Evolutionary conservation across 2,888 invertebrate species (phyloP).

Genomic region (Drosophila hamatofila): DNA sequence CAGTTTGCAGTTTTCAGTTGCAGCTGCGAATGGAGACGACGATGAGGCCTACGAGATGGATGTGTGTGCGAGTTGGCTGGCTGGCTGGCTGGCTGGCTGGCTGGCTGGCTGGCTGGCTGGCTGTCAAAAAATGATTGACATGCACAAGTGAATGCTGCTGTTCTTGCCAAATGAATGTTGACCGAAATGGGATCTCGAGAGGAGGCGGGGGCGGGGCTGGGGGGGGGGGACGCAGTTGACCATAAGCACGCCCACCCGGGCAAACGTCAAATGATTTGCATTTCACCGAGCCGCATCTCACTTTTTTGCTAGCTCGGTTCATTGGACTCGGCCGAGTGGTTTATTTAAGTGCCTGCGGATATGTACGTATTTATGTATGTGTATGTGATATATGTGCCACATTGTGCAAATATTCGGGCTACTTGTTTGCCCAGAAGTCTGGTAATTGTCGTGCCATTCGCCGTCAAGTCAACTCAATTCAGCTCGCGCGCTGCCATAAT

Average conservation of each 20-base stretch:
- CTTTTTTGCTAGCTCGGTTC: constrained; percentile 41
- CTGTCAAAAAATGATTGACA: constrained; percentile 77
- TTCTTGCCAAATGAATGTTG: constrained; percentile 60
- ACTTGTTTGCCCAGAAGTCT: constrained; percentile 68
- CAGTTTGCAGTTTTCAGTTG: constrained; percentile 15
- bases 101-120: constrained; percentile 53
- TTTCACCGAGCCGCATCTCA: constrained; percentile 38
- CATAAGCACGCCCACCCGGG: constrained; percentile 55
- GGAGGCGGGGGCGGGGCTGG: neutral
- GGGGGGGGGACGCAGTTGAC: neutral
- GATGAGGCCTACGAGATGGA: constrained; percentile 41
- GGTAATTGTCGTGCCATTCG: constrained; percentile 58
- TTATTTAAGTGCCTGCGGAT: constrained; percentile 66
- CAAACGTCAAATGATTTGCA: constrained; percentile 69
- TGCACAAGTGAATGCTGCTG: constrained; percentile 71
- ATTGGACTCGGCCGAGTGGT: constrained; percentile 46
- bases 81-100: too few species aligned
- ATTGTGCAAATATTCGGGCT: constrained; percentile 60
- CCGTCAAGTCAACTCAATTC: constrained; percentile 5
- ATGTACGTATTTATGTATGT: constrained; percentile 49
- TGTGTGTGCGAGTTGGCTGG: constrained; percentile 41
- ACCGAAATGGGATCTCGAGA: constrained; percentile 53
- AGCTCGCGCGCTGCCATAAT: constrained; percentile 23
- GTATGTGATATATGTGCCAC: too few species aligned
- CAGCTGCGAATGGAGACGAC: constrained; percentile 38